Base-by-base conservation (phyloP, 2,888 invertebrate species). In the Lithophane socia region DNA sequence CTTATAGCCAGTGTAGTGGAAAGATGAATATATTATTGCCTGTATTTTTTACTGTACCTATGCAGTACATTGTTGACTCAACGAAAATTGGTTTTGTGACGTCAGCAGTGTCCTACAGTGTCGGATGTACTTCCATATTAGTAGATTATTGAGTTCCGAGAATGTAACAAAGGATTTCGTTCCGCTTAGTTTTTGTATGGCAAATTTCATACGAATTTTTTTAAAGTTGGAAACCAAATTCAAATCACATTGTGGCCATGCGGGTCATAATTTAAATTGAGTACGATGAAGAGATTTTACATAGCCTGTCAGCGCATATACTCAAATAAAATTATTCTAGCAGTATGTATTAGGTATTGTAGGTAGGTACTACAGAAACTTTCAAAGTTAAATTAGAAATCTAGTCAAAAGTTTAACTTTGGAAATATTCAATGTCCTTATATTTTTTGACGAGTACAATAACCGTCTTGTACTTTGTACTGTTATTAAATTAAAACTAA, bases 401-500 rank as follows among this genome's bases (percentile, higher is more conserved):
- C n/a, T n/a, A 47, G 8, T 4, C 29, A 67, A 67, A 66, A 29
- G 21, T 52, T 29, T 37, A 21, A 10, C 29, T 67, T 68, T 37
- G 37, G 1, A 52, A 52, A 37, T 8, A 21, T 9, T 29, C 8
- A 49, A 49, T 5, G 13, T 67, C 29, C 18, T 21, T 42, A 13
- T 24, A 24, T 24, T 47, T 24, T 42, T 24, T 24, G 12, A 21
- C 12, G 2, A 21, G 49, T 16, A 29, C 2, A 9, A 66, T 66
- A 66, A 21, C 47, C 18, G 12, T 66, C 47, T 12, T 44, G 9
- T 18, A n/a, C n/a, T n/a, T n/a, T n/a, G n/a, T n/a, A 24, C 3
- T 21, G n/a, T 37, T n/a, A 68, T 7, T 58, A n/a, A 49, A 56
- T 67, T 42, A 44, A 58, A 80, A 24, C 13, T 64, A 54, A 73